Conservation (phyloP, 2,113 vertebrate species). For the Alethe castanea region DNA sequence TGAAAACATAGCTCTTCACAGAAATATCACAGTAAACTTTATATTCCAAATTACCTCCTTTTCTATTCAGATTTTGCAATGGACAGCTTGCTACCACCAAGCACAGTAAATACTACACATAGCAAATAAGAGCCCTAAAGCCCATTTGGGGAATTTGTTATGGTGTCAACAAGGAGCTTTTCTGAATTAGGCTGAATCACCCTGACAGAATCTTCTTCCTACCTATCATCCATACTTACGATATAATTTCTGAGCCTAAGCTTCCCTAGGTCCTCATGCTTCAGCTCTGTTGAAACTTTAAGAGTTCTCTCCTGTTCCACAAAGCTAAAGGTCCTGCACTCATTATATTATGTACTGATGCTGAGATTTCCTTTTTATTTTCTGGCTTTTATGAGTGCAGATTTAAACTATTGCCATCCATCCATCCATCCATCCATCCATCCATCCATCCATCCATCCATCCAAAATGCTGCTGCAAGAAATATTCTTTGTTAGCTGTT, state of each 20-base stretch:
- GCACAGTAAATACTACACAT: neutral
- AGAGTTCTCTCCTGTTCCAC: neutral
- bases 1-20: neutral
- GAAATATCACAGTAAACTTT: neutral
- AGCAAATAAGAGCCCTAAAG: neutral
- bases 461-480: neutral
- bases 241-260: neutral
- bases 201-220: neutral
- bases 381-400: neutral
- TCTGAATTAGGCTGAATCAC: neutral
- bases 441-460: neutral
- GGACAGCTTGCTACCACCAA: neutral
- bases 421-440: neutral
- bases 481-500: neutral
- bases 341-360: neutral
- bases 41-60: neutral
- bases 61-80: neutral
- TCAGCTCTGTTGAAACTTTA: neutral
- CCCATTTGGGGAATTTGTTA: neutral
- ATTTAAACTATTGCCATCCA: neutral
- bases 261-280: neutral
- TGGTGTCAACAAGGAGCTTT: neutral
- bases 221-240: neutral
- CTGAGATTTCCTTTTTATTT: neutral
- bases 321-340: neutral